Percentiles rank a stretch among this genome's conserved stretches.
phyloP scores from a whole-genome alignment of 2,113 vertebrate genomes.

The Seriola quinqueradiata region DNA sequence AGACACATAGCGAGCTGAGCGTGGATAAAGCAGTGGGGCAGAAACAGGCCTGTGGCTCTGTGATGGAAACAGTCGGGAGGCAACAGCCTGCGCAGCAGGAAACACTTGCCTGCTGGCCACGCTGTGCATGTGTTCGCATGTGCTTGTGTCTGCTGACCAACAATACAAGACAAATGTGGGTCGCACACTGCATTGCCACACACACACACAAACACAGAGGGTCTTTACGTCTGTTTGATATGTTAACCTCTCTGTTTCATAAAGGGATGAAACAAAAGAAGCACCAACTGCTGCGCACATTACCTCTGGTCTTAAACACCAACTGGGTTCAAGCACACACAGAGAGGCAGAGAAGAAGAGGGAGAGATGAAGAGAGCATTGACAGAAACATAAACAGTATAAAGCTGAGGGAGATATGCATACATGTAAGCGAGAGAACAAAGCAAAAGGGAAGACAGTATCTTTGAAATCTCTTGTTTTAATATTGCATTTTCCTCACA shows the following conservation, averaged over 20 bases:
- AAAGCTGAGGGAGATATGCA: background rate
- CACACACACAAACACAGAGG: background rate
- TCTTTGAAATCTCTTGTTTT: background rate
- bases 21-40: slow-evolving; percentile 66
- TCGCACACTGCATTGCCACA: slow-evolving; percentile 1
- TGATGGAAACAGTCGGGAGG: slow-evolving; percentile 77
- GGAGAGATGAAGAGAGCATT: background rate
- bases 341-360: background rate
- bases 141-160: slow-evolving; percentile 44
- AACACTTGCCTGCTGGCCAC: slow-evolving; percentile 49
- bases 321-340: slow-evolving; percentile 34
- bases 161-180: slow-evolving; percentile 34
- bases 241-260: slow-evolving; percentile 46
- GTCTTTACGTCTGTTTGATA: slow-evolving; percentile 33
- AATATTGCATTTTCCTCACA: background rate
- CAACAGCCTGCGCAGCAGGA: slow-evolving; percentile 61
- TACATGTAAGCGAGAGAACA: background rate
- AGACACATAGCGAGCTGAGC: slow-evolving; percentile 51
- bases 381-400: background rate
- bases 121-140: slow-evolving; percentile 4
- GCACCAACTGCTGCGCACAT: slow-evolving; percentile 12
- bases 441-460: background rate
- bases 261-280: slow-evolving; percentile 43
- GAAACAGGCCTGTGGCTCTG: slow-evolving; percentile 75
- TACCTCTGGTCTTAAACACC: slow-evolving; percentile 35